Percentiles rank a stretch among this genome's conserved stretches.
These are phyloP conservation scores for Graphium colonna DNA, from an alignment of 2,888 invertebrate genomes.

Conservation along the genomic window DNA sequence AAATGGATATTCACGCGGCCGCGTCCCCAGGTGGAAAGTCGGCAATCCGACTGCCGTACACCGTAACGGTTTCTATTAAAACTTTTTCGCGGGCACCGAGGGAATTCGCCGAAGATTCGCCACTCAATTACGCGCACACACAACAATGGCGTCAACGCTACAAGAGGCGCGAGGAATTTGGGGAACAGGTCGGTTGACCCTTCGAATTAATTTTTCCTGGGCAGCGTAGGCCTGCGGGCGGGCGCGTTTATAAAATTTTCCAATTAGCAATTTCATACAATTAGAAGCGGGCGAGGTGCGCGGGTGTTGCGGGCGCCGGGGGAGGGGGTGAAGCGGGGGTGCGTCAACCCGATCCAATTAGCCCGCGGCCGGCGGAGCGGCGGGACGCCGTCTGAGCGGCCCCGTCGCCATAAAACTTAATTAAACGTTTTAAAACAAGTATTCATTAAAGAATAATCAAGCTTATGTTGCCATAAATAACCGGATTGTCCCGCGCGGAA, in stretches of 20 bases:
- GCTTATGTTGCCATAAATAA: slow-evolving; percentile 82
- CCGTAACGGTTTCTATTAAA: slow-evolving; percentile 14
- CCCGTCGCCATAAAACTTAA: slow-evolving; percentile 81
- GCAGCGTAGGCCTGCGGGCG: slow-evolving; percentile 62
- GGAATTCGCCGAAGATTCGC: slow-evolving; percentile 22
- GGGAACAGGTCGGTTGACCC: slow-evolving; percentile 39
- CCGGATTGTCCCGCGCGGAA: slow-evolving; percentile 79
- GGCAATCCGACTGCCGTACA: slow-evolving; percentile 1
- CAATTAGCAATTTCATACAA: slow-evolving; percentile 80
- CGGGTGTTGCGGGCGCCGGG: slow-evolving; percentile 37
- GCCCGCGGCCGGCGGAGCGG: slow-evolving; percentile 76
- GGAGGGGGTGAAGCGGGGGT: slow-evolving; percentile 47
- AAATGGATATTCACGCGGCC: background rate
- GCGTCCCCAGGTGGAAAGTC: background rate
- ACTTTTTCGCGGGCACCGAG: slow-evolving; percentile 5
- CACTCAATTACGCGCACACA: slow-evolving; percentile 28
- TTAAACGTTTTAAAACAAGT: slow-evolving; percentile 82
- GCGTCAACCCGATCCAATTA: slow-evolving; percentile 80
- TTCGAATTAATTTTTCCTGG: slow-evolving; percentile 48
- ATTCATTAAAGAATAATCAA: slow-evolving; percentile 82
- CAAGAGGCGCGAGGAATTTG: slow-evolving; percentile 22
- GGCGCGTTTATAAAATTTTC: slow-evolving; percentile 79
- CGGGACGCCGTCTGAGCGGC: slow-evolving; percentile 68
- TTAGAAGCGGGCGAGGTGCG: slow-evolving; percentile 63
- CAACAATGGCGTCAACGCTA: slow-evolving; percentile 29